Evolutionary conservation across 1,140 invertebrate species (phyloP), one percentile per base, ranked within the genome.

Genomic region (Stratiolaelaps scimitus): DNA sequence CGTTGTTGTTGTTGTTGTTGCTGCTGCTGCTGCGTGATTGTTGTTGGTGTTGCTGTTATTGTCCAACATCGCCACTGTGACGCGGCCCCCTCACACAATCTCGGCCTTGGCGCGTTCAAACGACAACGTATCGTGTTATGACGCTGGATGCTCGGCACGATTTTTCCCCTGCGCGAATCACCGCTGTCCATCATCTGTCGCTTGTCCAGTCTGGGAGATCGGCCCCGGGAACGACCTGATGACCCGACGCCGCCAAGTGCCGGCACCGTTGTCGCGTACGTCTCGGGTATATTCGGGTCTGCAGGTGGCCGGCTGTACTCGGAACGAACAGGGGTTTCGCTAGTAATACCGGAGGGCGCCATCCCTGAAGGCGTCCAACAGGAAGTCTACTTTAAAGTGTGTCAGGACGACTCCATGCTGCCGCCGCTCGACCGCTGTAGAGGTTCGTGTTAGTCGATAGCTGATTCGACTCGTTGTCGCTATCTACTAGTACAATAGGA

Each of bases 381-480:
- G 79, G 89, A 93, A 77, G 86, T 95, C 72, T 94, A 92, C 82
- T 92, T 95, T 80, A 91, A 91, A 74, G 89, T 95, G 68, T 82
- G 81, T 72, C 73, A 78, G 66, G 79, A 81, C 71, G 76, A 77
- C 66, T 77, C 83, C 74, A 84, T 84, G 71, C 81, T 85, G 69
- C 86, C 87, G 65, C 87, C 87, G 66, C 80, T 89, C 75, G 86
- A 90, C 78, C 83, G 84, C 78, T 85, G 88, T 28, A 89, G 89
- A 81, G 87, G 87, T 89, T 83, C 77, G 74, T 72, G 26, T 17
- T 30, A 28, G 26, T 15, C 15, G 19, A 15, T 40, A 6, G 4
- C 10, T 40, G 34, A 40, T 40, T n/a, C n/a, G n/a, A n/a, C n/a
- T n/a, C n/a, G n/a, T n/a, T n/a, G n/a, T n/a, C n/a, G n/a, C n/a